Percentiles rank a stretch among this genome's conserved stretches.
Conservation (phyloP, 2,797 vertebrate genomes). For the Takifugu rubripes region DNA sequence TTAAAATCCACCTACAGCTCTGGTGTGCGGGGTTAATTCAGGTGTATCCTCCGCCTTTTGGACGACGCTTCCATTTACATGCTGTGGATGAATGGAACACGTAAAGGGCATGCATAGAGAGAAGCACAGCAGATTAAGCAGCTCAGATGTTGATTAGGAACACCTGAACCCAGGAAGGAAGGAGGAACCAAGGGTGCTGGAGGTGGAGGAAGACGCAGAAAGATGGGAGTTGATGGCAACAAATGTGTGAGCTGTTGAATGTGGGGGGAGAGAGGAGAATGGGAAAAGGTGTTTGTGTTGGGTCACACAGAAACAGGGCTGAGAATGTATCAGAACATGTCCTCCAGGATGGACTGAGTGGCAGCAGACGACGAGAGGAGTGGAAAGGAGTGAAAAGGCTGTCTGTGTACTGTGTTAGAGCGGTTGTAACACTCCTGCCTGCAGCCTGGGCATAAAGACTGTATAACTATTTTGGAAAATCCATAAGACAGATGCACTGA, state of each 20-base stretch:
- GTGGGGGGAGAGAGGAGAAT: constrained; percentile 37
- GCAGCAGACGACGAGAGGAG: constrained; percentile 18
- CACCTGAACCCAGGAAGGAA: constrained; percentile 51
- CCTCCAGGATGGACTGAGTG: constrained; percentile 37
- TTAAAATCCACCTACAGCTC: constrained; percentile 15
- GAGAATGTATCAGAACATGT: constrained; percentile 60
- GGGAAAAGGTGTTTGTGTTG: constrained; percentile 18
- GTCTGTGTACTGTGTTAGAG: constrained; percentile 36
- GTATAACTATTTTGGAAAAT: constrained; percentile 19
- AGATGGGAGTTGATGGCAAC: background rate
- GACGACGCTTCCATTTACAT: constrained; percentile 38
- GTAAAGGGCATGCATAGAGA: constrained; percentile 24
- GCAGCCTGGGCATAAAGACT: constrained; percentile 50
- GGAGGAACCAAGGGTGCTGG: constrained; percentile 29
- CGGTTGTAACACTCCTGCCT: constrained; percentile 68
- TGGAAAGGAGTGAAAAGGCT: constrained; percentile 45
- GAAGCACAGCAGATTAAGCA: constrained; percentile 45
- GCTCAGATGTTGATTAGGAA: constrained; percentile 63
- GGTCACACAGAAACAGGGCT: constrained; percentile 39
- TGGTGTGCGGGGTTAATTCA: constrained; percentile 1
- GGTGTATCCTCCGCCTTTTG: constrained; percentile 17
- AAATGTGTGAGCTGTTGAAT: constrained; percentile 24
- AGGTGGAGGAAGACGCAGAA: constrained; percentile 2
- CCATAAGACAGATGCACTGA: constrained; percentile 1
- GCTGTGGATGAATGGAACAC: constrained; percentile 30